Base-by-base conservation (phyloP, 92 coral and sea anemone species). In the Actinostola sp. region DNA sequence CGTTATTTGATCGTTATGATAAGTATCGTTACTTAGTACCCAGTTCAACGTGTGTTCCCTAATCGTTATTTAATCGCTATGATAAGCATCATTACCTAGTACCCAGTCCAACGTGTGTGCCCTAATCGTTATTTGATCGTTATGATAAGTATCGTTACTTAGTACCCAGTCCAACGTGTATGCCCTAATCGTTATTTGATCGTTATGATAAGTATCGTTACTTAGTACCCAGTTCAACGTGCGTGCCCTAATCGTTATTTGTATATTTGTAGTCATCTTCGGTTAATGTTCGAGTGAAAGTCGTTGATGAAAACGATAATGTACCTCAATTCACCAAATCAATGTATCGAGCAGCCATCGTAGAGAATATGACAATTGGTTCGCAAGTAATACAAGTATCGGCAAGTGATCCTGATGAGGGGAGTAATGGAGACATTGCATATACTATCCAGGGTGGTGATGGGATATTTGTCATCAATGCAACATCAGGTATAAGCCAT, bases 261-360 rank as follows among this genome's bases (percentile, higher is more conserved):
- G 55, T 53, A 41, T 24, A 10, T 67, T 49, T n/a, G 11, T 31
- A 77, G 83, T 82, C 90, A 29, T 71, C 93, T 66, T 78, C 67
- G 49, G 82, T 88, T 0, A 57, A 67, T 12, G 61, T 93, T 53
- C 62, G 73, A 54, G 86, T 93, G 14, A 72, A 66, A 31, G 88
- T 93, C n/a, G 77, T 81, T n/a, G 98, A 93, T 57, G 92, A 75
- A 28, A 93, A 93, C 70, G 98, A 93, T 78, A 93, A 93, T 73
- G 54, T 60, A n/a, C 98, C 98, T 3, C 83, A 62, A 70, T 93
- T 93, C 68, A 66, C 80, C 63, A 71, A 88, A 70, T 70, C 90
- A 0, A 53, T 82, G 56, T 93, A 93, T 84, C 24, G 81, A 44
- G 93, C 84, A 34, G 88, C 89, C 12, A 85, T 92, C 41, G 64